Evolutionary conservation across 2,888 invertebrate genomes (phyloP).

Genomic region (Aquatica leii): DNA sequence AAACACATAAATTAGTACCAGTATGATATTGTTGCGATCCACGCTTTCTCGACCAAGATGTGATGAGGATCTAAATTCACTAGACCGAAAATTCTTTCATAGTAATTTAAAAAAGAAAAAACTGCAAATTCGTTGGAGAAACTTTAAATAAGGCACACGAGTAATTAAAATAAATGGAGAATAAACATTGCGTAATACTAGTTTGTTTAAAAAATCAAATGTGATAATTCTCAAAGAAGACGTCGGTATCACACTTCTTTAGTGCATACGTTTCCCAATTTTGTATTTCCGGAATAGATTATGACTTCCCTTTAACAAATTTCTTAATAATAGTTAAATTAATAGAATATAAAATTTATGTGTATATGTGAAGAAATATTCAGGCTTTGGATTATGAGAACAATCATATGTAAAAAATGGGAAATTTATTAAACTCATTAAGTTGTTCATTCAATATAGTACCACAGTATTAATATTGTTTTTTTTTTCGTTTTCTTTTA

Average conservation of each 20-base stretch:
- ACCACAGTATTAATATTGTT: no score
- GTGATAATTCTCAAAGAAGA: no score
- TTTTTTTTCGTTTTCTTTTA: no score
- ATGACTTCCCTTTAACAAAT: constrained; percentile 31
- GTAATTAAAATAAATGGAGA: constrained; percentile 1
- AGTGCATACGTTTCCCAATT: constrained; percentile 16
- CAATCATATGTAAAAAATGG: neutral
- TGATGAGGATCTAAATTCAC: constrained; percentile 40
- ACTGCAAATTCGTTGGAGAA: constrained; percentile 35
- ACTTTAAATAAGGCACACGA: constrained; percentile 22
- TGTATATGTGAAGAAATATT: constrained; percentile 8
- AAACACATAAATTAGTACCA: constrained; percentile 50
- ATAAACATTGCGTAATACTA: neutral
- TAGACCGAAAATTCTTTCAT: constrained; percentile 35
- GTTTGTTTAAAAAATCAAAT: no score
- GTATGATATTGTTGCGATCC: constrained; percentile 45
- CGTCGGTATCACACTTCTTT: neutral
- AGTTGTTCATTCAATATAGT: no score
- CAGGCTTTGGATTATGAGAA: neutral
- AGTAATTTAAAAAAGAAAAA: constrained; percentile 29
- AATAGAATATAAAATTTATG: constrained; percentile 10
- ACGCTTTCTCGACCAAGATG: constrained; percentile 44
- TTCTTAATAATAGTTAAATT: constrained; percentile 20
- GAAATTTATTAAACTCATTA: no score
- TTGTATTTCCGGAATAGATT: constrained; percentile 29